Percentiles rank a stretch among this genome's conserved stretches.
These are phyloP conservation scores for Incurvaria masculella DNA, from an alignment of 2,888 invertebrate genomes.

Conservation along the genomic window DNA sequence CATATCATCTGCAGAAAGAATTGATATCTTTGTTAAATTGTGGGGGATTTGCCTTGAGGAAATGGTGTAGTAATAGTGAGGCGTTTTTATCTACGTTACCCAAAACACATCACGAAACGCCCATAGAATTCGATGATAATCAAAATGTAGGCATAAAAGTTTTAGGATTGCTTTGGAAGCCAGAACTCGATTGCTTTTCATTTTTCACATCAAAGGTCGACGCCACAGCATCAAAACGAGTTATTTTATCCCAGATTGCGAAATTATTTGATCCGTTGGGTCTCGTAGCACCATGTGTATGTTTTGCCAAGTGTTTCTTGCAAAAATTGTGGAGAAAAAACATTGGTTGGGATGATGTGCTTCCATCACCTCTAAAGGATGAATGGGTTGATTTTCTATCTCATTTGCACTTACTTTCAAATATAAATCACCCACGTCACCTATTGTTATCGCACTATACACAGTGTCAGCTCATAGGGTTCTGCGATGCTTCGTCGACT, in stretches of 20 bases:
- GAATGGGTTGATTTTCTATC: slow-evolving; percentile 1
- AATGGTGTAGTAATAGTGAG: slow-evolving; percentile 6
- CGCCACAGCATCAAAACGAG: slow-evolving; percentile 3
- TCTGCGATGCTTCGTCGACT: background rate
- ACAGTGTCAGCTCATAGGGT: slow-evolving; percentile 2
- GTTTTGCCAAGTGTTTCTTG: slow-evolving; percentile 9
- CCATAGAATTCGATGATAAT: background rate
- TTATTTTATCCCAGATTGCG: slow-evolving; percentile 4
- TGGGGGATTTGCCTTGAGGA: slow-evolving; percentile 3
- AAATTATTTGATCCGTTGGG: slow-evolving; percentile 11
- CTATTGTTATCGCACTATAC: background rate
- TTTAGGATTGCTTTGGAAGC: background rate
- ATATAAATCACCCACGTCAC: background rate
- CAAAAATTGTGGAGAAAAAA: slow-evolving; percentile 9
- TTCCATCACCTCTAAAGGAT: background rate
- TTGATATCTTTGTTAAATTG: background rate
- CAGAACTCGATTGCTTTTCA: slow-evolving; percentile 3
- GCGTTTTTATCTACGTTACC: slow-evolving; percentile 1
- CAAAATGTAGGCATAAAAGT: background rate
- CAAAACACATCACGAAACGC: slow-evolving; percentile 1
- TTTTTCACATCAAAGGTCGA: background rate
- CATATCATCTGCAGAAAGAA: background rate
- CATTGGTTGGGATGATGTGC: slow-evolving; percentile 7
- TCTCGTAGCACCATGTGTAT: slow-evolving; percentile 8
- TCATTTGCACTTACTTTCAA: background rate